Evolutionary conservation across 2,797 vertebrate genomes (phyloP), one percentile per base, ranked within the genome.

Genomic region (Lycodopsis pacificus): DNA sequence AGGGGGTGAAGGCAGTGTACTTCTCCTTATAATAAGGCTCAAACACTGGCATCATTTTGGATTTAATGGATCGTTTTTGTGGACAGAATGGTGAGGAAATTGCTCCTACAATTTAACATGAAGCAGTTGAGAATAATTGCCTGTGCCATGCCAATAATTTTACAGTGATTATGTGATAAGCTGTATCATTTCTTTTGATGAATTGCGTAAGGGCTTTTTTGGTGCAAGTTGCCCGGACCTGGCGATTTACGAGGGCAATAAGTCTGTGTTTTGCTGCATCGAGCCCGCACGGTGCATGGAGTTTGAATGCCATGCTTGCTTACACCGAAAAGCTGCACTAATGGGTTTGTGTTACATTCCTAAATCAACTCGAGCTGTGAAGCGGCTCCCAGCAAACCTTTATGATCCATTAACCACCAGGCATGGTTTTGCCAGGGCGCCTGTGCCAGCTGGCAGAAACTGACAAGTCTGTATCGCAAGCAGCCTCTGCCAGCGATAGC

Each of bases 281-380:
- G 81, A 90, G 88, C 62, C 80, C 87, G 85, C 72, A 38, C 64
- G 80, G 79, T 92, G 90, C 81, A 59, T 81, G 65, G 73, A 83
- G 86, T 79, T 67, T 82, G 79, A 86, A 89, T 79, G 81, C 83
- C 65, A 81, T 79, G 84, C 82, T 89, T 74, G 70, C 87, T 91
- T 87, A 83, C 74, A 88, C 78, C 81, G 79, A 89, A 90, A 88
- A 56, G 65, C 80, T 70, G 81, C 86, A 86, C 90, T 92, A 94
- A 94, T 93, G 88, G 86, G 78, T 90, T 92, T 93, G 90, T 81
- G 89, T 93, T 93, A 90, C 91, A 81, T 65, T 78, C 79, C 83
- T 91, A 93, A 93, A 94, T 94, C 90, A 94, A 85, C 81, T 88
- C 65, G 83, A 85, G 89, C 90, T 90, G 89, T 91, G 89, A 94